Evolutionary conservation across 2,113 vertebrate species (phyloP).

Genomic region (Microcebus tavaratra): DNA sequence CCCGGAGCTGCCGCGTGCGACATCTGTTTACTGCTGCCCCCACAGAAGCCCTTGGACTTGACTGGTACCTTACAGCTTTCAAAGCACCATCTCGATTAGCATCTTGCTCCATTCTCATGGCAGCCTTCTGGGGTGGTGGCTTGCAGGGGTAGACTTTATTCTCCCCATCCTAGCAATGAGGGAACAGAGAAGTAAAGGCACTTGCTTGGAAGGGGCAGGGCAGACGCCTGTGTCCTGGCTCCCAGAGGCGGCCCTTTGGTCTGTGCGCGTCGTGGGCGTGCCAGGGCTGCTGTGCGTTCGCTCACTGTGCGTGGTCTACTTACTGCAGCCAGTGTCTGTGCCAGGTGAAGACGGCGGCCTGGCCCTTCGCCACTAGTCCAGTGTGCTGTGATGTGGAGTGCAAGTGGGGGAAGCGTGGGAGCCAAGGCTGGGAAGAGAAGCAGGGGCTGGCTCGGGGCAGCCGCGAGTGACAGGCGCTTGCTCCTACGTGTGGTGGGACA

Average conservation of each 20-base stretch:
- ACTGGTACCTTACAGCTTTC: background rate
- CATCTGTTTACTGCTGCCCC: too few relatives aligned
- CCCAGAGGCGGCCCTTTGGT: background rate
- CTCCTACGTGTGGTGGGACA: background rate
- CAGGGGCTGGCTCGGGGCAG: background rate
- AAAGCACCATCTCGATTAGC: background rate
- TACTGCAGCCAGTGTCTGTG: background rate
- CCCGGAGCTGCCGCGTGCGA: background rate
- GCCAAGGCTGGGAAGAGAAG: background rate
- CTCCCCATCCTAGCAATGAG: background rate
- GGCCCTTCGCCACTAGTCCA: background rate
- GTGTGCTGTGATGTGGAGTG: background rate
- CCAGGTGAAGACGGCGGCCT: background rate
- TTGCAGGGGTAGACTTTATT: background rate
- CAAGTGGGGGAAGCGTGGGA: background rate
- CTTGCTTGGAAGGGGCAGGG: background rate
- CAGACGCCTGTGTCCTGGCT: background rate
- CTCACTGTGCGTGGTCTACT: fast-evolving
- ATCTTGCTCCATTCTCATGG: background rate
- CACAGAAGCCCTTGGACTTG: background rate
- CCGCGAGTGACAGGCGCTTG: background rate
- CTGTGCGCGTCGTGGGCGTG: fast-evolving
- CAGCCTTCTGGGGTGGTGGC: background rate
- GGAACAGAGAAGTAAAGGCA: background rate
- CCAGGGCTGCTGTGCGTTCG: background rate